Conservation (phyloP, 2,888 invertebrate species). For the Microctonus aethiopoides region DNA sequence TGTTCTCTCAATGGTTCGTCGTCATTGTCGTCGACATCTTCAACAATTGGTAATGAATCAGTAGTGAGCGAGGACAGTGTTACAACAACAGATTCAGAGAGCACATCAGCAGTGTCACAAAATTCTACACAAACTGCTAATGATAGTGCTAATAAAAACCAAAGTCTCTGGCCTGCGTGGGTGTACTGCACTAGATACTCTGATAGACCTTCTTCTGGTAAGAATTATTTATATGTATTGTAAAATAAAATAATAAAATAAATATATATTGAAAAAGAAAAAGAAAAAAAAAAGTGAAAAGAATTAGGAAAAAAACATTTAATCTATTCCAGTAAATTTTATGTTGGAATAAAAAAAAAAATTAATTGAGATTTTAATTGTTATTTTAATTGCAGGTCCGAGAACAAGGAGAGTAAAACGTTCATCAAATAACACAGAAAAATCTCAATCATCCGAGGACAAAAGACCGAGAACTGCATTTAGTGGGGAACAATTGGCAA, state of each 20-base stretch:
- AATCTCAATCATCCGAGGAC: constrained; percentile 72
- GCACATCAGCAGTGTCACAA: constrained; percentile 45
- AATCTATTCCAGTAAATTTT: too few relatives aligned
- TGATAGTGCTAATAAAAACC: constrained; percentile 58
- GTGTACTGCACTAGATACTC: constrained; percentile 97
- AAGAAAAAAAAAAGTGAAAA: too few relatives aligned
- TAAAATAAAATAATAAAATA: neutral
- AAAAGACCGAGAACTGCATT: constrained; percentile 84
- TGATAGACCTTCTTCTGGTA: constrained; percentile 90
- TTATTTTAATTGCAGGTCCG: constrained; percentile 68
- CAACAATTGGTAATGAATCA: constrained; percentile 54
- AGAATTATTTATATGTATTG: constrained; percentile 56
- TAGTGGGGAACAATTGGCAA: constrained; percentile 84
- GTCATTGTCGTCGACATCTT: constrained; percentile 57
- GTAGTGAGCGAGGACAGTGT: constrained; percentile 57
- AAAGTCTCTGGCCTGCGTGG: constrained; percentile 92
- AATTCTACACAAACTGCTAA: constrained; percentile 25
- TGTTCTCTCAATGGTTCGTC: constrained; percentile 61
- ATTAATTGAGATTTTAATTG: neutral
- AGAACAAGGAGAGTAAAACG: constrained; percentile 71
- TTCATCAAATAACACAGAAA: constrained; percentile 66
- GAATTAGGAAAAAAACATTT: too few relatives aligned
- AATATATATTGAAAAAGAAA: neutral
- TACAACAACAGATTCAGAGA: constrained; percentile 40
- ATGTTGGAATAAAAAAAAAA: neutral